Base-by-base conservation (phyloP, 2,797 vertebrate genomes). In the Falco peregrinus region DNA sequence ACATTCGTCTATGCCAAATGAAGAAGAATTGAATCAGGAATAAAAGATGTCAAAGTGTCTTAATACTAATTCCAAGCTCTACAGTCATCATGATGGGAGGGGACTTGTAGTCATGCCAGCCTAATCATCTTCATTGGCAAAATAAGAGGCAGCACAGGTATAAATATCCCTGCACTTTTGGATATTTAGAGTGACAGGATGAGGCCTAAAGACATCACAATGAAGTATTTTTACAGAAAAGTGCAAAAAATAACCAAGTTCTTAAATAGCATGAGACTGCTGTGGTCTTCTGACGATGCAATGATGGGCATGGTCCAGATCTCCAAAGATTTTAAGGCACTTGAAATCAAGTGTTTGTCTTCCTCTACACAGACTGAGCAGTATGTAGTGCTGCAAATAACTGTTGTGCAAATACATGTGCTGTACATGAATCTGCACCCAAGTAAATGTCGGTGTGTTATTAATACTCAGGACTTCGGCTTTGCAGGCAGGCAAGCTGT, bases 1-100 rank as follows among this genome's bases (percentile, higher is more conserved):
- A 93, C 26, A 22, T 25, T 33, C 47, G 31, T 3, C 70, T 41
- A 28, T 84, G 96, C 96, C 94, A 96, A 79, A 84, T 29, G 41
- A 48, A 83, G 82, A 95, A 95, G 84, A 97, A 96, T 95, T 80
- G 88, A 71, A 74, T 41, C 37, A n/a, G 76, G 80, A 96, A 95
- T 71, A 88, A 95, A 95, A 90, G 24, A 74, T 31, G 54, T 95
- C 84, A 57, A 82, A 76, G 67, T n/a, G 50, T 76, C 85, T 60
- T 87, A 57, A 22, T 3, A 6, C 37, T 85, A 28, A 83, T 94
- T 90, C 84, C 81, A 71, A 47, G 41, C 64, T 85, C 68, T 48
- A 5, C 74, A 80, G 31, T 53, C 82, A 13, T 57, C 10, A 2
- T 6, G 57, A 77, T 75, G 79, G 89, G 76, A 92, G 69, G 57